Percentiles rank a stretch among this genome's conserved stretches.
phyloP scores from a whole-genome alignment of 2,888 invertebrate species.

The Synergus japonicus region DNA sequence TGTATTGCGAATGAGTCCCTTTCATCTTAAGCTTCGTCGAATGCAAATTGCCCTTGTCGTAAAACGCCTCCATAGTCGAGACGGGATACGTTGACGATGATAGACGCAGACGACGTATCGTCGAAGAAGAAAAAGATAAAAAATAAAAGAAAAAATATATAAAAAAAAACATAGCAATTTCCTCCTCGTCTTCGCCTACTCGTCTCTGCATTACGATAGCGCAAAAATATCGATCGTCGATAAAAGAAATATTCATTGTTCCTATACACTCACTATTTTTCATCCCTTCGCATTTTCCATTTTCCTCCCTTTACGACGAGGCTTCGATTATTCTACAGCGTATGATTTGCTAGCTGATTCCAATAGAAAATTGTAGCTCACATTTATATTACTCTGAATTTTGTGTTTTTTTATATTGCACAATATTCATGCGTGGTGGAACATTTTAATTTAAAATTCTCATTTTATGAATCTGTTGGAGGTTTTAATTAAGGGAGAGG shows the following conservation, averaged over 20 bases:
- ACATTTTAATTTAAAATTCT: background rate
- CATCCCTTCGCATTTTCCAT: conserved; percentile 15
- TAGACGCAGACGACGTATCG: conserved; percentile 33
- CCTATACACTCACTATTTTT: conserved; percentile 16
- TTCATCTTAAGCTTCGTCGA: conserved; percentile 56
- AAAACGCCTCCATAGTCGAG: conserved; percentile 53
- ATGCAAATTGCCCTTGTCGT: conserved; percentile 65
- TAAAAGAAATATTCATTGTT: conserved; percentile 30
- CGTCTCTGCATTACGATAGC: background rate
- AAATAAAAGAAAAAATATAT: background rate
- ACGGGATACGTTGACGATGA: conserved; percentile 33
- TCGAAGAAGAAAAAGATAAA: background rate
- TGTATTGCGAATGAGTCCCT: conserved; percentile 56
- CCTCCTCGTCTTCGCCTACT: conserved; percentile 8
- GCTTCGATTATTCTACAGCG: conserved; percentile 11
- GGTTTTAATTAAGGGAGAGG: too few species aligned
- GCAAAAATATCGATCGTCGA: background rate
- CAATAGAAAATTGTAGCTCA: conserved; percentile 31
- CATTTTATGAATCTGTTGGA: background rate
- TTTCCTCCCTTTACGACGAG: conserved; percentile 5
- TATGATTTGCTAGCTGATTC: conserved; percentile 11
- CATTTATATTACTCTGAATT: background rate
- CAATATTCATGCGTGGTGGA: background rate
- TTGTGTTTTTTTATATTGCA: background rate
- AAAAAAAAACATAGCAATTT: conserved; percentile 25